Percentiles rank a stretch among this genome's conserved stretches.
Conservation (phyloP, 2,797 vertebrate genomes). For the Emys orbicularis region DNA sequence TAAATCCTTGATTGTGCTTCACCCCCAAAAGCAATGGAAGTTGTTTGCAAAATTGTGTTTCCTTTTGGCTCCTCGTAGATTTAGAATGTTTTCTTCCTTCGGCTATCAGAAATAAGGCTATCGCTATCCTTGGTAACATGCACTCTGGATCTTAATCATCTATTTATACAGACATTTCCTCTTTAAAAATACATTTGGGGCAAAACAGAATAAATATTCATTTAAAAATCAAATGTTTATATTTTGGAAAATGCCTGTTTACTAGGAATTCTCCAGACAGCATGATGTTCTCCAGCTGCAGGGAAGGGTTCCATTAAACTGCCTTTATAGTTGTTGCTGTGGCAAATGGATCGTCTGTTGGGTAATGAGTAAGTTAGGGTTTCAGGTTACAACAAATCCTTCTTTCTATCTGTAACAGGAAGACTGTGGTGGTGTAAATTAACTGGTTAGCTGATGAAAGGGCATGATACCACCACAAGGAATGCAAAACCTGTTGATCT, state of each 20-base stretch:
- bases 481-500: slow-evolving; percentile 52
- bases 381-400: slow-evolving; percentile 58
- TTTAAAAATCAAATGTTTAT: slow-evolving; percentile 71
- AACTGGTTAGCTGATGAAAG: slow-evolving; percentile 63
- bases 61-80: background rate
- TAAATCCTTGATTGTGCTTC: background rate
- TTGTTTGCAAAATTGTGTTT: background rate
- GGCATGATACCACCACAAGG: slow-evolving; percentile 29
- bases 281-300: slow-evolving; percentile 65
- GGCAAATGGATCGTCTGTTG: slow-evolving; percentile 5
- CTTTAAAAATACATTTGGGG: slow-evolving; percentile 67
- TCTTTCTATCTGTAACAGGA: slow-evolving; percentile 61
- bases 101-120: background rate
- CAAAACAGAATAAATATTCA: slow-evolving; percentile 71
- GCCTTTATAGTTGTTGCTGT: slow-evolving; percentile 22
- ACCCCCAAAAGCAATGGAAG: background rate
- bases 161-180: slow-evolving; percentile 73
- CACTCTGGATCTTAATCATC: slow-evolving; percentile 59
- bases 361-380: slow-evolving; percentile 28
- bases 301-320: slow-evolving; percentile 60
- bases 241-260: slow-evolving; percentile 68
- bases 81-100: slow-evolving; percentile 51
- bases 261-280: slow-evolving; percentile 59
- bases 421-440: slow-evolving; percentile 61
- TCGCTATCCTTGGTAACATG: background rate